Base-by-base conservation (phyloP, 2,113 vertebrate species). In the Etia nguti region DNA sequence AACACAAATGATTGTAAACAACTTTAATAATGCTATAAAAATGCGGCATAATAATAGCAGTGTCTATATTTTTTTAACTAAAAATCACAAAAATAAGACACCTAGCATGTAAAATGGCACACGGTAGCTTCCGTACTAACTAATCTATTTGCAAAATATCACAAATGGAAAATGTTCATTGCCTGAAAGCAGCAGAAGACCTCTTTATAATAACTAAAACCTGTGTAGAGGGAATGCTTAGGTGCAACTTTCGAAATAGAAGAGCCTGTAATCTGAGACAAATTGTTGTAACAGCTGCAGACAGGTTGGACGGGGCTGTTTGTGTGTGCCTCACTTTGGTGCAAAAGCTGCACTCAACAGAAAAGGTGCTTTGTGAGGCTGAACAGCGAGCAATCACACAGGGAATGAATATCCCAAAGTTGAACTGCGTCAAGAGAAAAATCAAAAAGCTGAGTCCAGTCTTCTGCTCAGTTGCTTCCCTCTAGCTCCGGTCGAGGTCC, bases 391-490 rank as follows among this genome's bases (percentile, higher is more conserved):
- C 83, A 80, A 75, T 93, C 90, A 89, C 87, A 90, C 81, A 73
- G 91, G 65, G 82, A 92, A 90, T 10, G 31, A 79, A 91, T 50
- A 65, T 73, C 83, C 56, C 62, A 79, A 60, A 86, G 85, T 83
- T 90, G 79, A 90, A 62, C 13, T 62, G 22, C 15, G 31, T 87
- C 57, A 82, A 79, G 65, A 56, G 73, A 80, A 73, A 36, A 85
- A 84, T 26, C 65, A 73, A 54, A 79, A 86, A 62, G 50, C 36
- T 38, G 29, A 90, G 84, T 87, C 0, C 73, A 83, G 85, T 89
- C 84, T 80, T 12, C 29, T 80, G 18, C n/a, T 94, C 86, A 92
- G 90, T 92, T 52, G 2, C 90, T 91, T 89, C 88, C 90, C 41
- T 95, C 20, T 10, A 84, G 55, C 56, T 94, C 90, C 50, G 87